Evolutionary conservation across 2,888 invertebrate genomes (phyloP).

Genomic region (Cremastobaeus sp.): DNA sequence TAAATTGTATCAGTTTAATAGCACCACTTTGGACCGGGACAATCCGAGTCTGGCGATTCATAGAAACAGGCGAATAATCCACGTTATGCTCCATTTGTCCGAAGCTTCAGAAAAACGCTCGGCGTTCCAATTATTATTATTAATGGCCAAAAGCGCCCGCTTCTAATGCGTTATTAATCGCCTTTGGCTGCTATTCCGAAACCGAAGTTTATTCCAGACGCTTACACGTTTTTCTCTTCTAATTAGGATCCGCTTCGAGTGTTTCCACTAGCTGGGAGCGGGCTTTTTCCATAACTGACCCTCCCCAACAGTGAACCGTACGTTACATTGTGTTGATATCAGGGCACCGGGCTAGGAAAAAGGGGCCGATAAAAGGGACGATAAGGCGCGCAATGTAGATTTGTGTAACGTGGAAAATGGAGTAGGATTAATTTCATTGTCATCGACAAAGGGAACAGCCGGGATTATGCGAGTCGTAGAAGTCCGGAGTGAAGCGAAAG

Average conservation of each 20-base stretch:
- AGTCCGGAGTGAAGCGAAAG: constrained; percentile 40
- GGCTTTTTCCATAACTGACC: constrained; percentile 38
- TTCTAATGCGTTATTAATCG: too few species aligned
- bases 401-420: constrained; percentile 66
- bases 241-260: not conserved
- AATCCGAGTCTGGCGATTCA: too few species aligned
- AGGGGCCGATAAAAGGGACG: constrained; percentile 58
- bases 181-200: too few species aligned
- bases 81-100: too few species aligned
- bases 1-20: constrained; percentile 17
- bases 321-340: constrained; percentile 41
- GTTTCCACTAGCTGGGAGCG: not conserved
- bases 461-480: constrained; percentile 20
- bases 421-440: constrained; percentile 60
- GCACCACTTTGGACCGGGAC: too few species aligned
- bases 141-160: too few species aligned
- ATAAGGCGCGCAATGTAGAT: constrained; percentile 59
- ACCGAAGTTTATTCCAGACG: not conserved
- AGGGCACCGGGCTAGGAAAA: constrained; percentile 38
- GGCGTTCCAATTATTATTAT: too few species aligned
- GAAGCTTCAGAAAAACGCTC: too few species aligned
- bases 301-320: constrained; percentile 31
- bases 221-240: too few species aligned
- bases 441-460: constrained; percentile 6
- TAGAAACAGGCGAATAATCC: too few species aligned